These are phyloP conservation scores for Stegophylla sp. DNA, from an alignment of 2,888 invertebrate species.

Conservation along the genomic window DNA sequence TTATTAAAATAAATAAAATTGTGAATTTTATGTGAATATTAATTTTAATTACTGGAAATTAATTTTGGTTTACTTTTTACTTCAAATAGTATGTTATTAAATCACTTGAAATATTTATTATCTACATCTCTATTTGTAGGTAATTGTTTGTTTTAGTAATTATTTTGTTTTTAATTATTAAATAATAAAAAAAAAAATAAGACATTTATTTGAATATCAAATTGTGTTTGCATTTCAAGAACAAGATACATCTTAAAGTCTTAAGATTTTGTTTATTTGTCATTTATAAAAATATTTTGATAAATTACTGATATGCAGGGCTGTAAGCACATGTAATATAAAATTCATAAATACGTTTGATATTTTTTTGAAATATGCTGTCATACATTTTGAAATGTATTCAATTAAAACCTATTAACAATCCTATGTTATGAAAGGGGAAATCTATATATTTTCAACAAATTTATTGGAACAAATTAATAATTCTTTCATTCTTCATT, in stretches of 20 bases:
- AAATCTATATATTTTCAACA: too few relatives aligned
- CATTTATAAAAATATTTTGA: too few relatives aligned
- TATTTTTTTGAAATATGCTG: too few relatives aligned
- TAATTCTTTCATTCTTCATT: too few relatives aligned
- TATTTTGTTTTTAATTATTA: conserved; percentile 16
- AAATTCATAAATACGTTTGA: too few relatives aligned
- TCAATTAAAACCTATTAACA: too few relatives aligned
- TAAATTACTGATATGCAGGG: too few relatives aligned
- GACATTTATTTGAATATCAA: conserved; percentile 10
- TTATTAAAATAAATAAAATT: neutral
- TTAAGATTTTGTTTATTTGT: neutral
- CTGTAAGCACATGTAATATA: too few relatives aligned
- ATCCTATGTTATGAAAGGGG: too few relatives aligned
- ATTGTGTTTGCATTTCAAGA: conserved; percentile 32
- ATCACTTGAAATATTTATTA: conserved; percentile 39
- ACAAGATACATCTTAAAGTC: neutral
- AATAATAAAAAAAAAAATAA: neutral
- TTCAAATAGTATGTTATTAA: neutral
- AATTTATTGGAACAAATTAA: too few relatives aligned
- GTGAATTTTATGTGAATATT: neutral
- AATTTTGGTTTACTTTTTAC: neutral
- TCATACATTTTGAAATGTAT: too few relatives aligned
- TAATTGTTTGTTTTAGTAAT: neutral
- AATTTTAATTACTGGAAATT: neutral
- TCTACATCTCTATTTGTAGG: conserved; percentile 16